Evolutionary conservation across 1,140 invertebrate species (phyloP), one percentile per base, ranked within the genome.

Genomic region (Penaeus chinensis): DNA sequence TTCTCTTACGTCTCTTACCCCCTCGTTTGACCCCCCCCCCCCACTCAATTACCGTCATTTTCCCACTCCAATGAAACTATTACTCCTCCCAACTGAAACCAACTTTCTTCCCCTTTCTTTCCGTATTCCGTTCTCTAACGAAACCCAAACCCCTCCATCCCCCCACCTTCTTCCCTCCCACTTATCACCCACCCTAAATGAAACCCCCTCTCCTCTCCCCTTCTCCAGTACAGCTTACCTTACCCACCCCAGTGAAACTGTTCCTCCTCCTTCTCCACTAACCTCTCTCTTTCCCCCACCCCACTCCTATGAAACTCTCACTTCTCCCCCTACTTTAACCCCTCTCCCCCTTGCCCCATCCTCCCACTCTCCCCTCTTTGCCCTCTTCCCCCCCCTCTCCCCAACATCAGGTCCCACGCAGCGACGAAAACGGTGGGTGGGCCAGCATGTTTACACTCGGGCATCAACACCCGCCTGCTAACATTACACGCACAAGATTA

Each of bases 401-500:
- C 54, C 54, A 11, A 13, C 54, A 54, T 54, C 54, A 16, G 16
- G 54, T 54, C 54, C 54, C 54, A 54, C 54, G 54, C 54, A 54
- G 54, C 54, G 54, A 54, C 54, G 54, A 54, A 54, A 13, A 16
- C 54, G 54, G 54, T 54, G 54, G 54, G 85, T 79, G 82, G 85
- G 85, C 27, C 79, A 1, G 16, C 20, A 37, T 87, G 85, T 87
- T 87, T 87, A 87, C 85, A 71, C 42, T 82, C 2, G 19, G 42
- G 66, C 80, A 76, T 87, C 85, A 87, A 87, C 85, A 87, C 79
- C 69, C 20, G 66, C 27, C 37, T 76, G 85, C 85, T 87, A 87
- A 87, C 85, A 87, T 82, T 87, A 87, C 85, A 82, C 79, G 66
- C 85, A 87, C 85, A 82, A 76, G 79, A 87, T 87, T 87, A 87